Evolutionary conservation across 1,140 invertebrate species (phyloP), one percentile per base, ranked within the genome.

Genomic region (Agrilus planipennis): DNA sequence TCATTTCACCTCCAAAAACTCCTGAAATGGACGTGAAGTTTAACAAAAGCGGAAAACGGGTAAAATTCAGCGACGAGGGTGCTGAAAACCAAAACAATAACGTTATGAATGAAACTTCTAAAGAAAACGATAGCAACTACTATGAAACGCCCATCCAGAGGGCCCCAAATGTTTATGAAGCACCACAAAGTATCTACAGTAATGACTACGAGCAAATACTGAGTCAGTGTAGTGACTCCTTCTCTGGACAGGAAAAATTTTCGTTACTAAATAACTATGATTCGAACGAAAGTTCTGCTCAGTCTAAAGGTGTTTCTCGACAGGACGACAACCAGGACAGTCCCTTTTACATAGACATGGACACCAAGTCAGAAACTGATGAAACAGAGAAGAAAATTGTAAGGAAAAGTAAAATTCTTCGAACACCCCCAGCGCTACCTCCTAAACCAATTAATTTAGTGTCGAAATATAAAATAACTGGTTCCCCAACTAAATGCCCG

Each of bases 391-490:
- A 45, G 37, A 62, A 58, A 41, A 25, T 49, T 49, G 61, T 69
- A 32, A 67, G 70, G 45, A 72, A 67, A 47, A 65, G 55, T 47
- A 75, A 75, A 58, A 69, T 70, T 20, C 64, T 69, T 45, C 69
- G 75, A 52, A 73, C 71, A 30, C 77, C 79, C 19, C 77, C 79
- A 41, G 76, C 75, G 37, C 55, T 81, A 39, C 77, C 77, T 10
- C 79, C 77, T 14, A 81, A 81, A 55, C 78, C 78, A 47, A 69
- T 72, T 60, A 80, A 69, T 68, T 68, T 70, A 55, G 69, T 60
- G 61, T 72, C 65, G 58, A 79, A 69, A 70, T 69, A 66, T 54
- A 72, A 71, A 62, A 59, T 64, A 52, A 41, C 22, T 25, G 11
- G 29, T 15, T 49, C 17, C 36, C 41, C 7, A 47, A 45, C 32